Evolutionary conservation across 2,113 vertebrate genomes (phyloP).

Genomic region (Campylorhamphus procurvoides): DNA sequence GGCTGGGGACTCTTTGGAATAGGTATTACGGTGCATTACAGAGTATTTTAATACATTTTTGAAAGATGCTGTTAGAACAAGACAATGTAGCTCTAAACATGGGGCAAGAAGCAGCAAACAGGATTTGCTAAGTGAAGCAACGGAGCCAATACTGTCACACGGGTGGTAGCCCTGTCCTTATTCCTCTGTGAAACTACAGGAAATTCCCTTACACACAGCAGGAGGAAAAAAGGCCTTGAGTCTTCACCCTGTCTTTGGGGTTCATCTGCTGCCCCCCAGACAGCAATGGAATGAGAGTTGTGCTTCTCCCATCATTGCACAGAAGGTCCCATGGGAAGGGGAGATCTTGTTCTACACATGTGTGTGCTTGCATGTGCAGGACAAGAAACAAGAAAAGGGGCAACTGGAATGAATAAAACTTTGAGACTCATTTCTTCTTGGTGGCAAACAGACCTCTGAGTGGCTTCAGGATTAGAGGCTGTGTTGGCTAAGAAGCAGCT

Average conservation of each 20-base stretch:
- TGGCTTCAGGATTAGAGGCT: background rate
- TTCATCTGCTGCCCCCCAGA: background rate
- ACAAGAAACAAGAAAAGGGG: background rate
- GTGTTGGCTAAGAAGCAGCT: background rate
- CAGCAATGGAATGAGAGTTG: background rate
- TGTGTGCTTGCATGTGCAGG: accelerated
- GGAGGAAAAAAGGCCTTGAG: background rate
- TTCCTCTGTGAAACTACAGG: background rate
- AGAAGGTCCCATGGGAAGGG: background rate
- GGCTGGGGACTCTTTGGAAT: background rate
- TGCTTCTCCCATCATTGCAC: background rate
- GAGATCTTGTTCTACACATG: accelerated
- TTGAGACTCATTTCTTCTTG: accelerated
- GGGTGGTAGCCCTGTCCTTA: accelerated
- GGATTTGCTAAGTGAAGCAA: background rate
- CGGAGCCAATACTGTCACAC: accelerated
- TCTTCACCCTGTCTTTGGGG: background rate
- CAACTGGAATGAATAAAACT: background rate
- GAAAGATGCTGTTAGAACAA: background rate
- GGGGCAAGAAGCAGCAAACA: background rate
- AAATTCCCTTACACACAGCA: background rate
- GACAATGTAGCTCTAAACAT: background rate
- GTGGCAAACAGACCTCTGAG: background rate
- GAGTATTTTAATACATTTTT: background rate
- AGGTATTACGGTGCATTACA: constrained; percentile 1